phyloP scores from a whole-genome alignment of 2,797 vertebrate species.

The Vultur gryphus region DNA sequence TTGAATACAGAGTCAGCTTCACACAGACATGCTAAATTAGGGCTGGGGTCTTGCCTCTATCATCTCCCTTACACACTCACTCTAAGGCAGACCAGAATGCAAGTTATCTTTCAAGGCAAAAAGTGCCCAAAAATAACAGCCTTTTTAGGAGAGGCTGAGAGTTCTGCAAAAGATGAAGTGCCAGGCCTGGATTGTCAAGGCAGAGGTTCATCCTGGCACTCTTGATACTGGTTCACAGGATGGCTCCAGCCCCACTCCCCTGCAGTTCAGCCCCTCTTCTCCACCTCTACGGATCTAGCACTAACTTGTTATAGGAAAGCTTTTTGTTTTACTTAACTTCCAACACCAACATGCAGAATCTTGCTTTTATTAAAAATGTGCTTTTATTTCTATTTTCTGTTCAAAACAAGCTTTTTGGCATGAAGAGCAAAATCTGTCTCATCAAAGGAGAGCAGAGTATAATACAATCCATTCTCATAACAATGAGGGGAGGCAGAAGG shows the following conservation, averaged over 20 bases:
- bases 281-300: not conserved
- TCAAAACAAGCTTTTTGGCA: constrained; percentile 52
- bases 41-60: not conserved
- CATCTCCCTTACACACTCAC: not conserved
- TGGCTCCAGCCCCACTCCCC: not conserved
- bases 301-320: not conserved
- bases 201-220: not conserved
- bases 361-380: constrained; percentile 38
- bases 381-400: constrained; percentile 49
- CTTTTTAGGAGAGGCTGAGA: not conserved
- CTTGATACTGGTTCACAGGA: not conserved
- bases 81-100: not conserved
- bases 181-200: not conserved
- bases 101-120: not conserved
- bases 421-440: constrained; percentile 10
- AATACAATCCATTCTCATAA: constrained; percentile 42
- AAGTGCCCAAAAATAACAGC: not conserved
- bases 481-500: constrained; percentile 51
- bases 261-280: not conserved
- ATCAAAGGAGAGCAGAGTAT: constrained; percentile 44
- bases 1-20: not conserved
- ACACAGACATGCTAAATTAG: not conserved
- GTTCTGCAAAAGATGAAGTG: not conserved
- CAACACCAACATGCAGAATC: constrained; percentile 12
- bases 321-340: not conserved